phyloP scores from a whole-genome alignment of 2,113 vertebrate genomes.

The Trochalopteron elliotii region DNA sequence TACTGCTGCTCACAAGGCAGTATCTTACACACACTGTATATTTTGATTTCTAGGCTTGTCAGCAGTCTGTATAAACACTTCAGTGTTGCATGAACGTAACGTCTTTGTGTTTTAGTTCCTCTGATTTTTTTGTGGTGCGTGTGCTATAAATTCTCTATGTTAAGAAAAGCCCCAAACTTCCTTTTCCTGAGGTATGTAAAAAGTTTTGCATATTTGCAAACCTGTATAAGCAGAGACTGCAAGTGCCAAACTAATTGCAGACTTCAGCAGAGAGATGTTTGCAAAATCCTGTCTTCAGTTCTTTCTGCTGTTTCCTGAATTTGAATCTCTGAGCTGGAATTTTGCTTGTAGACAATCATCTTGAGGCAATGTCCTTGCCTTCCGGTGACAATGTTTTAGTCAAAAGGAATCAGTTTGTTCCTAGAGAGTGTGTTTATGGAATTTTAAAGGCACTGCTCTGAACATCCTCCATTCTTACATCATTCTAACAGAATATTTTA shows the following conservation, averaged over 20 bases:
- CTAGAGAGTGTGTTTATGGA: not conserved
- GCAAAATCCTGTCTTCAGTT: not conserved
- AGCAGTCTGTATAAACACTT: not conserved
- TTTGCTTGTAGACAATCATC: not conserved
- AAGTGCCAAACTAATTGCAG: not conserved
- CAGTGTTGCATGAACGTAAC: not conserved
- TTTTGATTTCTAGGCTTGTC: constrained; percentile 28
- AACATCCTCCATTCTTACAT: not conserved
- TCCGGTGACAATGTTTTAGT: not conserved
- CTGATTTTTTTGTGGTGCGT: not conserved
- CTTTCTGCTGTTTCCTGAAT: not conserved
- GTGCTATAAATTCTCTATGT: not conserved
- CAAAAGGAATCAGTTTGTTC: not conserved
- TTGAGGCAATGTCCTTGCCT: not conserved
- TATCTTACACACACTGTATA: not conserved
- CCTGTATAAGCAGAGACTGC: not conserved
- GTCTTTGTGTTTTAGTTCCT: not conserved
- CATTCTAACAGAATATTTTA: not conserved
- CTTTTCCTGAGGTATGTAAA: not conserved
- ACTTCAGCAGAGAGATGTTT: not conserved
- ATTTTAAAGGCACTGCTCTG: not conserved
- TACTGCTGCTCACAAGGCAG: not conserved
- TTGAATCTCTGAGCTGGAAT: not conserved
- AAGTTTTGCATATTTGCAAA: not conserved
- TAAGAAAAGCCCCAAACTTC: not conserved